Conservation (phyloP, 2,113 vertebrate species). For the Asarcornis scutulata region DNA sequence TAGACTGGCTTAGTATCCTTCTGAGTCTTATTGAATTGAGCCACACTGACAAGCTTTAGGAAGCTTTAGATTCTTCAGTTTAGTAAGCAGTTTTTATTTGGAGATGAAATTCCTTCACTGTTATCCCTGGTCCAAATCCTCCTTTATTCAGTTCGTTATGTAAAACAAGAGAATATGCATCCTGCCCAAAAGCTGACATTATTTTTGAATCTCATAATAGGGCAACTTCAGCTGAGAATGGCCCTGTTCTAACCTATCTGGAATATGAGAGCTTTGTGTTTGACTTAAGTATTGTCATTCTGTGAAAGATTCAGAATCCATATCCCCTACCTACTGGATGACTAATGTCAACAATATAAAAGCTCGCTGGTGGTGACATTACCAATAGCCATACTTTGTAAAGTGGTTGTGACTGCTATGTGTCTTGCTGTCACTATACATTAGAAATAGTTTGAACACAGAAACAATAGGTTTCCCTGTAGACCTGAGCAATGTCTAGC, state of each 20-base stretch:
- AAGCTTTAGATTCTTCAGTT: not conserved
- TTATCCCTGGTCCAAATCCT: not conserved
- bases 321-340: not conserved
- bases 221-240: not conserved
- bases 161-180: not conserved
- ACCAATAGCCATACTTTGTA: fast-evolving
- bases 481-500: not conserved
- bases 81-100: not conserved
- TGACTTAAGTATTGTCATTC: not conserved
- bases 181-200: not conserved
- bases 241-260: not conserved
- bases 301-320: not conserved
- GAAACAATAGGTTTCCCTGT: not conserved
- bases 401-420: not conserved
- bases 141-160: not conserved
- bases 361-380: not conserved
- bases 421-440: not conserved
- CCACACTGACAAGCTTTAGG: not conserved
- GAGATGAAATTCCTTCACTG: not conserved
- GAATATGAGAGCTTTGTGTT: not conserved
- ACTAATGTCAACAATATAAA: not conserved
- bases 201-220: not conserved
- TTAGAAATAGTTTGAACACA: not conserved
- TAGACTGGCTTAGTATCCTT: not conserved
- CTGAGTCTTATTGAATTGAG: not conserved